Percentiles rank a stretch among this genome's conserved stretches.
Conservation (phyloP, 1,140 invertebrate species). For the Drosophila yakuba region DNA sequence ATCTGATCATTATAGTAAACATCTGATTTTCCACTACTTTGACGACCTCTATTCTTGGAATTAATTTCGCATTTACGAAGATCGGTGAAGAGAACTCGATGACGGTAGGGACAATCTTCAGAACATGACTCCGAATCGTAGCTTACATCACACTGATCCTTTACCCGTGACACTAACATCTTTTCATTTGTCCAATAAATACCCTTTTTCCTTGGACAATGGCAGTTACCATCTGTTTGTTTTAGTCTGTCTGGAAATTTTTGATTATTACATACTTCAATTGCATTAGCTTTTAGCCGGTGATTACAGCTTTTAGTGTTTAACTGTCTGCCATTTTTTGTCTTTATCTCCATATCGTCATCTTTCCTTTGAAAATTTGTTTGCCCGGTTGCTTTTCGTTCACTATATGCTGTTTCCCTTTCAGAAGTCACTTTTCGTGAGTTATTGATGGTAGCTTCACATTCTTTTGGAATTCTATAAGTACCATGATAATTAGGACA, state of each 20-base stretch:
- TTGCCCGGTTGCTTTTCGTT: too few species aligned
- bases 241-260: background rate
- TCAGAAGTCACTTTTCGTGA: too few species aligned
- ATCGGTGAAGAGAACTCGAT: conserved; percentile 2
- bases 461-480: too few species aligned
- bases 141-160: background rate
- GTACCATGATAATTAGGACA: too few species aligned
- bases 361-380: too few species aligned
- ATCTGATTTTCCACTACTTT: conserved; percentile 12
- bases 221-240: background rate
- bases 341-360: too few species aligned
- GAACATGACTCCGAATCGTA: background rate
- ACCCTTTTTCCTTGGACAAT: background rate
- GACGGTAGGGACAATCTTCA: background rate
- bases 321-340: too few species aligned
- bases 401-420: too few species aligned
- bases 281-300: background rate
- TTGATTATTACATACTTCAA: background rate
- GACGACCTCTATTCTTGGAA: background rate
- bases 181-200: too few species aligned
- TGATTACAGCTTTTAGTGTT: too few species aligned
- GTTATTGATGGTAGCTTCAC: too few species aligned
- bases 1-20: background rate
- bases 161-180: background rate
- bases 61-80: background rate